Evolutionary conservation across 2,888 invertebrate genomes (phyloP), one percentile per base, ranked within the genome.

Genomic region (Dendrolimus houi): DNA sequence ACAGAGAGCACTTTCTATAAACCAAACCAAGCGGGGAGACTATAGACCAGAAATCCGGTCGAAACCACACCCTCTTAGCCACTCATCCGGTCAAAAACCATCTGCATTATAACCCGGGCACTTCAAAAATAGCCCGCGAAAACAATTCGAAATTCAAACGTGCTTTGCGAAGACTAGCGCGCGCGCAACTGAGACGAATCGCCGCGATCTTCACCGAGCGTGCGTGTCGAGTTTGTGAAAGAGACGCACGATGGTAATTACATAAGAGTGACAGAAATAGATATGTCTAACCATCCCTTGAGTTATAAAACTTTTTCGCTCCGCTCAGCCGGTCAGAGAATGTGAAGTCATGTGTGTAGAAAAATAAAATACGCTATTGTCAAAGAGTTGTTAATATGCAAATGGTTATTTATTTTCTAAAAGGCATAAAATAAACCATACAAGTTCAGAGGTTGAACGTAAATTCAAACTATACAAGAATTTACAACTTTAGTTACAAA

Each of bases 161-260:
- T 71, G 74, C 76, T 74, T 66, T 69, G 69, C 75, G 75, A 70
- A 47, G 47, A 47, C 47, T 73, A 75, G 87, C 88, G 87, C 77
- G 68, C 77, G 85, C 83, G 84, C 87, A 82, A 89, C 89, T 88
- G 83, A 77, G 12, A 47, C 47, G 47, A 47, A 47, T 12, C 47
- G 47, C 12, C 47, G 47, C 47, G 47, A 47, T 12, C 12, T 47
- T 47, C 29, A 29, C 29, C 29, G 47, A 47, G 47, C 12, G 47
- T 47, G 47, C 47, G 47, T 47, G 47, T 47, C 12, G 47, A 10
- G 9, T 0, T 0, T 8, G 47, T 47, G 12, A 47, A 47, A 47
- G 47, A 47, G 47, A 47, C 47, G 47, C 47, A 10, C 9, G 47
- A 47, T 9, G 9, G 6, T 47, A 9, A 47, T 58, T 63, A 60